Evolutionary conservation across 2,797 vertebrate genomes (phyloP).

Genomic region (Gambusia yucatana): DNA sequence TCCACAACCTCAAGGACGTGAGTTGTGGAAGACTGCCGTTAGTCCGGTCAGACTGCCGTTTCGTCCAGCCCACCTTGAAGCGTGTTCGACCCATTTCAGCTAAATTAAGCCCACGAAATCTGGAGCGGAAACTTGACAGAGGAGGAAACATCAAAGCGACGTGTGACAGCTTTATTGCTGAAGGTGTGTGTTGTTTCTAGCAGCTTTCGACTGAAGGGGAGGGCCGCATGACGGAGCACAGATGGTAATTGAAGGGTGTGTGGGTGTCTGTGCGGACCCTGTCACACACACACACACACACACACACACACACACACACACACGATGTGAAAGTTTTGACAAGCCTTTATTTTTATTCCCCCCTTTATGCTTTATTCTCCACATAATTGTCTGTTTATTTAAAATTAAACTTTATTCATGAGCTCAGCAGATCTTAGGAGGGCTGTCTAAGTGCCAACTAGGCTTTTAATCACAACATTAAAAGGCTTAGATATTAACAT

Average conservation of each 20-base stretch:
- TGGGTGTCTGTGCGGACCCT: background rate
- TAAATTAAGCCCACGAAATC: conserved; percentile 39
- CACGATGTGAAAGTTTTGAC: background rate
- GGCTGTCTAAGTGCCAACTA: conserved; percentile 60
- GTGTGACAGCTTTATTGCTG: conserved; percentile 28
- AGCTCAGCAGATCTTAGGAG: conserved; percentile 66
- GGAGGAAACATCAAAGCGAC: conserved; percentile 43
- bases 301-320: background rate
- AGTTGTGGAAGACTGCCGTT: too few relatives aligned
- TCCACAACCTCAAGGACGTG: background rate
- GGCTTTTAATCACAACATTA: conserved; percentile 64
- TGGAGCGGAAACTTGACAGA: conserved; percentile 33
- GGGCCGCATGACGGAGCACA: conserved; percentile 6
- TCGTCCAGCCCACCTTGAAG: conserved; percentile 10
- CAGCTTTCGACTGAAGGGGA: conserved; percentile 29
- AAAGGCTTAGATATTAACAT: conserved; percentile 59
- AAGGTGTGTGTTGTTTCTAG: conserved; percentile 30
- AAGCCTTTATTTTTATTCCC: conserved; percentile 25
- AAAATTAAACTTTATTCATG: conserved; percentile 76
- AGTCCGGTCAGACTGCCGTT: conserved; percentile 8
- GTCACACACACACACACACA: background rate
- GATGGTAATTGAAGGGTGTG: conserved; percentile 14
- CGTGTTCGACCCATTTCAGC: conserved; percentile 51
- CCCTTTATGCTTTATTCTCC: conserved; percentile 53
- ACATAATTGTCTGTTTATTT: conserved; percentile 70